A percentile compares a stretch with the other conserved stretches of the same genome.
These are phyloP conservation scores for Drosophila punjabiensis DNA, from an alignment of 1,140 invertebrate genomes.

Conservation along the genomic window DNA sequence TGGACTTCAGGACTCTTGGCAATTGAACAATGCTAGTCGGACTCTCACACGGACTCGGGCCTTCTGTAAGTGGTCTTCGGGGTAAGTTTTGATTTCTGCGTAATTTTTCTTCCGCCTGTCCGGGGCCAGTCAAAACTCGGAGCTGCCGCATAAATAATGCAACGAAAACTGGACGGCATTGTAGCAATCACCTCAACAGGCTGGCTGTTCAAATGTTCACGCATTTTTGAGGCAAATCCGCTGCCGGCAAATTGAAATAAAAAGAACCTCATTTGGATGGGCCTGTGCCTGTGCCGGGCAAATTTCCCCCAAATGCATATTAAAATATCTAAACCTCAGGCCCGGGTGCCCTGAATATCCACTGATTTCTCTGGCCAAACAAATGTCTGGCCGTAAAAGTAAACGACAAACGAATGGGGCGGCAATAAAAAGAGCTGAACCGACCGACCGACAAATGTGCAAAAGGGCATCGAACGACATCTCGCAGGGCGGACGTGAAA, in stretches of 20 bases:
- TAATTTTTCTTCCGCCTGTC: constrained; percentile 68
- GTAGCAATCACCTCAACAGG: constrained; percentile 50
- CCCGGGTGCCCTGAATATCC: constrained; percentile 28
- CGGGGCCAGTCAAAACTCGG: constrained; percentile 62
- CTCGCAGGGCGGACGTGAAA: constrained; percentile 20
- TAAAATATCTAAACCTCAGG: constrained; percentile 67
- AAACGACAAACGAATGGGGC: constrained; percentile 79
- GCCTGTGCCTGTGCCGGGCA: constrained; percentile 5
- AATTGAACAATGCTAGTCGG: constrained; percentile 16
- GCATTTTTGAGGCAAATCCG: constrained; percentile 50
- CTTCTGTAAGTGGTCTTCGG: constrained; percentile 70
- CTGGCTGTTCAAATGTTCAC: constrained; percentile 60
- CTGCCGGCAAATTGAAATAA: constrained; percentile 72
- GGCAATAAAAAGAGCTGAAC: constrained; percentile 61
- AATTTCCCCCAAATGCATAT: constrained; percentile 84
- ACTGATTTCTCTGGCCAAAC: constrained; percentile 70
- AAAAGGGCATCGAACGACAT: constrained; percentile 60
- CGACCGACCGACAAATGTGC: constrained; percentile 34
- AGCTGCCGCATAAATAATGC: constrained; percentile 62
- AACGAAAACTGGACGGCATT: constrained; percentile 47
- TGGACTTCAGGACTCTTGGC: constrained; percentile 2
- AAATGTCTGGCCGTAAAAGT: constrained; percentile 79
- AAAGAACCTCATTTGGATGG: constrained; percentile 68
- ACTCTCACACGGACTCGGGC: constrained; percentile 27
- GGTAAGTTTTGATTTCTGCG: constrained; percentile 77